Percentiles rank a stretch among this genome's conserved stretches.
phyloP scores from a whole-genome alignment of 2,113 vertebrate species.

The Psephotus haematonotus region DNA sequence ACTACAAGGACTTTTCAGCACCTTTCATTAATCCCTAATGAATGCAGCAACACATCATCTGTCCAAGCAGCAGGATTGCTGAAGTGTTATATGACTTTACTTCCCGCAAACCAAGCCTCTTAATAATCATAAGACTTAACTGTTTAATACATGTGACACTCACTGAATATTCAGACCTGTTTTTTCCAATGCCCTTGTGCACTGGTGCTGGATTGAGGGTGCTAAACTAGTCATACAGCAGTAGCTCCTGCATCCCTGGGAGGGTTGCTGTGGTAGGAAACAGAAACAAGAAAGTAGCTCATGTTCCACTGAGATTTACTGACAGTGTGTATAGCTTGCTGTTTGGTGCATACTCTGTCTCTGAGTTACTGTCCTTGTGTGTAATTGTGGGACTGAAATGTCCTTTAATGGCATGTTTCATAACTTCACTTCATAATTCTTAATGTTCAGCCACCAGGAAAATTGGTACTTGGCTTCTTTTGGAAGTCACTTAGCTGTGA shows the following conservation, averaged over 20 bases:
- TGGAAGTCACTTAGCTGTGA: slow-evolving; percentile 3
- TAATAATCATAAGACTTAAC: neutral
- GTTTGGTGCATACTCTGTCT: neutral
- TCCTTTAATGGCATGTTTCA: neutral
- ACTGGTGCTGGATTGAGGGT: neutral
- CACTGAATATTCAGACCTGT: neutral
- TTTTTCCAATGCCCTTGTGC: neutral
- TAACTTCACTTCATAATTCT: neutral
- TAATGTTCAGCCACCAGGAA: slow-evolving; percentile 20
- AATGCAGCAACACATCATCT: neutral
- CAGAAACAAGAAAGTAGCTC: neutral
- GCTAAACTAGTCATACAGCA: neutral
- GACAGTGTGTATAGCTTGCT: neutral
- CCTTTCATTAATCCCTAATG: neutral
- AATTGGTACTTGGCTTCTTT: slow-evolving; percentile 27
- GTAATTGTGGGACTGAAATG: neutral
- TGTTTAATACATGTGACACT: neutral
- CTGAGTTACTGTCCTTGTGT: neutral
- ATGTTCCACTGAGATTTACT: neutral
- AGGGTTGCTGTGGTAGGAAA: neutral
- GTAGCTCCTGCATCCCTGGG: neutral
- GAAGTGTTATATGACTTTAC: neutral
- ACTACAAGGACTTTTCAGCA: neutral
- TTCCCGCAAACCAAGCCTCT: neutral
- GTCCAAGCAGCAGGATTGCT: neutral